Percentiles rank a stretch among this genome's conserved stretches.
These are phyloP conservation scores for Canis aureus DNA, from an alignment of 2,113 vertebrate species.

Conservation along the genomic window DNA sequence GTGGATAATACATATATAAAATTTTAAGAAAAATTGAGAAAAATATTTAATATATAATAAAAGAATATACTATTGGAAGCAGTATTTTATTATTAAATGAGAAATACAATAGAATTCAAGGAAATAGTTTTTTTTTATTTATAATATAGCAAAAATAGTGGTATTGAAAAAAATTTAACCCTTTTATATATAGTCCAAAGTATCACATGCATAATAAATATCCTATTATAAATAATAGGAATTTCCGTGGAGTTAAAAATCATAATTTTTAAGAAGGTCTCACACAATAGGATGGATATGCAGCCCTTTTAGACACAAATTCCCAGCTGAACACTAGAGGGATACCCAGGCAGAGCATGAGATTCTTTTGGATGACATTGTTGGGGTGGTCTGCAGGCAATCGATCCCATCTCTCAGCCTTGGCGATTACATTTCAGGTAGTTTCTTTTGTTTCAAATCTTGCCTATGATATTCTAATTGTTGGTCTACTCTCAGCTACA, in stretches of 20 bases:
- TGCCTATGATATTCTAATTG: background rate
- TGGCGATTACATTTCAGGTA: background rate
- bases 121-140: background rate
- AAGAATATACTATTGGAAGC: background rate
- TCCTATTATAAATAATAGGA: background rate
- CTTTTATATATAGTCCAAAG: background rate
- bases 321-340: background rate
- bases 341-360: background rate
- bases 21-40: background rate
- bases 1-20: background rate
- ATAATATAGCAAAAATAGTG: background rate
- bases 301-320: background rate
- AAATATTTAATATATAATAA: background rate
- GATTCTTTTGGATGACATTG: background rate
- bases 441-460: background rate
- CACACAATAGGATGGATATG: background rate
- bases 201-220: background rate
- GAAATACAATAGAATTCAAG: background rate
- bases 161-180: background rate
- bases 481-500: background rate
- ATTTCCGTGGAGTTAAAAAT: background rate
- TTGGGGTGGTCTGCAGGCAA: background rate
- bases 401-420: background rate
- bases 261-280: background rate
- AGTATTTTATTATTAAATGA: slow-evolving; percentile 2